Evolutionary conservation across 2,888 invertebrate species (phyloP), one percentile per base, ranked within the genome.

Genomic region (Sicus ferrugineus): DNA sequence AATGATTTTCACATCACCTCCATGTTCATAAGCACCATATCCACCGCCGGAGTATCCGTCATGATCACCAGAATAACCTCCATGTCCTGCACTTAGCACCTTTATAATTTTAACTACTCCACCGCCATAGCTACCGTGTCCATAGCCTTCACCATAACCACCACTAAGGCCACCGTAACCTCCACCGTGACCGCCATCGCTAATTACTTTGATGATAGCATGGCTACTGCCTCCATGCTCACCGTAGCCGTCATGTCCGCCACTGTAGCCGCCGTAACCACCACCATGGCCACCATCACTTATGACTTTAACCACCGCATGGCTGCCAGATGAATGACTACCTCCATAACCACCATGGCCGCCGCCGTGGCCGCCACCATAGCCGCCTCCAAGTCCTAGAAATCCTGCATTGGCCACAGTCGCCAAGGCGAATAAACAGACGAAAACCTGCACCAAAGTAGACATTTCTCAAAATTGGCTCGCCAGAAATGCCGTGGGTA

Each of bases 371-470:
- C 30, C 16, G 9, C 56, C 38, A n/a, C 38, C 72, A 21, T 67
- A 68, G 23, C 66, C 59, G 23, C 74, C 70, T 6, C 74, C 72
- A 4, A 69, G 69, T 28, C 74, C 78, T 30, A 78, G 73, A 61
- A 77, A 75, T 42, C 78, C 78, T 42, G 75, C 76, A 61, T 78
- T 75, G 67, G 75, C 72, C 11, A 76, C 67, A 68, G 73, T 72
- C 46, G 77, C 70, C 63, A 76, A 76, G 68, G 77, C 77, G 72
- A 79, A 73, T 62, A 79, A 74, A 74, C 79, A 78, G 68, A 78
- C 72, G 65, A 78, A 77, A 58, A 78, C 73, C 78, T 79, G 6
- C 5, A 23, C 14, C 4, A 42, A 42, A 9, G 42, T 3, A 9
- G 11, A 38, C 11, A 38, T 38, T 6, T 38, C 38, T 9, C 19